Base-by-base conservation (phyloP, 2,888 invertebrate genomes). In the Megalurothrips usitatus region DNA sequence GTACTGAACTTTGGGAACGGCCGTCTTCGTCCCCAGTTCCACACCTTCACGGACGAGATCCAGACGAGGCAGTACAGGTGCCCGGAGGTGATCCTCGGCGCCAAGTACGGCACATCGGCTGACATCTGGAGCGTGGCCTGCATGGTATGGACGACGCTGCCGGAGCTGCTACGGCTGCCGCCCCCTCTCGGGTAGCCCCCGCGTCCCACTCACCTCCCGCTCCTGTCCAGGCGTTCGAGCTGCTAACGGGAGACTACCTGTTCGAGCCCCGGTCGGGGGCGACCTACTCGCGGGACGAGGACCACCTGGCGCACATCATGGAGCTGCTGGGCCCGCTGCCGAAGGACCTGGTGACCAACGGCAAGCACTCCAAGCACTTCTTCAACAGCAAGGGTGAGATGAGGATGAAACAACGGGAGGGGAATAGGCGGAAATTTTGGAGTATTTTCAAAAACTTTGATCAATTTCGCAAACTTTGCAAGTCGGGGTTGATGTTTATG, bases 91-190 rank as follows among this genome's bases (percentile, higher is more conserved):
- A 88, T 94, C 75, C 87, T 94, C 79, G 94, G 94, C 78, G 92
- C 94, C 79, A 93, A 92, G 2, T 95, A 95, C 86, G 93, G 92
- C 83, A 90, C 92, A 82, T 92, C 94, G 79, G 94, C 95, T 79
- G 95, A 95, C 87, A 93, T 95, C 82, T 95, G 95, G 95, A 94
- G 94, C 84, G 92, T 94, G 17, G 95, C 95, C 19, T 95, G 95
- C 87, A 91, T 95, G 90, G 90, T 90, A 84, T 83, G 86, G 81
- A 58, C 14, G 58, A 14, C 58, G 34, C 34, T 43, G 6, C 34
- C 34, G 6, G 34, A 4, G 34, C 6, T 17, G 0, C 12, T 1
- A 1, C 14, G 58, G 34, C 6, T n/a, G 58, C 58, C 58, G 52
- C 9, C 52, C 52, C 52, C 1, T 6, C 34, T 43, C 6, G 34